These are phyloP conservation scores for Hedya salicella DNA, from an alignment of 2,888 invertebrate genomes.

Conservation along the genomic window DNA sequence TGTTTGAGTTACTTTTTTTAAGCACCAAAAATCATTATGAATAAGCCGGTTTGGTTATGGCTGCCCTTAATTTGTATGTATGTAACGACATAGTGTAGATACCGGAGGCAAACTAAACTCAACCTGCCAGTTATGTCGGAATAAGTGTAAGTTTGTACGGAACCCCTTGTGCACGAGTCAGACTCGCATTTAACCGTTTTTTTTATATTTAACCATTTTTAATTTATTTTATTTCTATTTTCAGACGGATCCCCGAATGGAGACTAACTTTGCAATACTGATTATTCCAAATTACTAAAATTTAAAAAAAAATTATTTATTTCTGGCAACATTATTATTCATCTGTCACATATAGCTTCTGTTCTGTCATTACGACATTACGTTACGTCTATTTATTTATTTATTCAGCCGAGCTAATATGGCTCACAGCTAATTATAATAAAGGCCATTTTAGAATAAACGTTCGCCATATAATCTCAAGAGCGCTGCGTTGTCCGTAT, in stretches of 20 bases:
- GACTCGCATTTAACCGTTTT: too few relatives aligned
- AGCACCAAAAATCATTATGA: too few relatives aligned
- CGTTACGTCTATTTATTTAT: neutral
- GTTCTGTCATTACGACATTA: neutral
- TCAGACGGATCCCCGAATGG: slow-evolving; percentile 62
- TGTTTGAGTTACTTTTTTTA: too few relatives aligned
- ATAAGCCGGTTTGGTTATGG: too few relatives aligned
- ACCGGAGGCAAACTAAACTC: too few relatives aligned
- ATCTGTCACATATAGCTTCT: neutral
- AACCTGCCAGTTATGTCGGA: too few relatives aligned
- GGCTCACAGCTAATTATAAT: slow-evolving; percentile 20
- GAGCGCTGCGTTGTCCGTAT: slow-evolving; percentile 35
- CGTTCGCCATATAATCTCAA: slow-evolving; percentile 11
- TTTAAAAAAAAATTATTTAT: neutral
- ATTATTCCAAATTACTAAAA: neutral
- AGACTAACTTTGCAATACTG: slow-evolving; percentile 50
- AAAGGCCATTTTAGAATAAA: slow-evolving; percentile 31
- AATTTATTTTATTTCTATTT: slow-evolving; percentile 47
- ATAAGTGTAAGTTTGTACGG: too few relatives aligned
- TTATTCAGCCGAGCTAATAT: slow-evolving; percentile 19
- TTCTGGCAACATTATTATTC: neutral
- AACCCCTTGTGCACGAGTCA: too few relatives aligned
- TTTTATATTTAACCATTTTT: neutral
- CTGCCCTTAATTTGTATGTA: too few relatives aligned
- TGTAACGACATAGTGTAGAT: too few relatives aligned